Conservation (phyloP, 2,113 vertebrate genomes). For the Excalfactoria chinensis region DNA sequence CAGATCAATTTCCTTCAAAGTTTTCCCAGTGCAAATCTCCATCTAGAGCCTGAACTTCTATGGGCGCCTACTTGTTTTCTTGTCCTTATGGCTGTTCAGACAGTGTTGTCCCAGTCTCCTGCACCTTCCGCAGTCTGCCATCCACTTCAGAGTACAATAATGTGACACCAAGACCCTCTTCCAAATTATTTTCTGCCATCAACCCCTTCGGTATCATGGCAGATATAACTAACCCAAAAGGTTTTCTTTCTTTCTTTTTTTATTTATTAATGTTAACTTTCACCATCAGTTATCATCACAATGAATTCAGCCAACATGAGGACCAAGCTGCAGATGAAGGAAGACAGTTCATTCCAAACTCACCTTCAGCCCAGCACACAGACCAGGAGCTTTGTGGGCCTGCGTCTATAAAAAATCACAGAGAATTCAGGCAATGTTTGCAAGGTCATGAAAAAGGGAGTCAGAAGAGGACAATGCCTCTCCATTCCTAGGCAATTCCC, state of each 20-base stretch:
- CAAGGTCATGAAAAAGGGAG: background rate
- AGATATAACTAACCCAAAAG: background rate
- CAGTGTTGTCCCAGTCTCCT: background rate
- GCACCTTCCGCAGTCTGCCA: slow-evolving; percentile 3
- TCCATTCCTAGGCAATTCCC: background rate
- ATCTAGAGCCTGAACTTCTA: background rate
- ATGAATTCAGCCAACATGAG: background rate
- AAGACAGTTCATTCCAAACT: background rate
- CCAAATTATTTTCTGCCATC: slow-evolving; percentile 20
- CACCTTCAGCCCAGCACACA: background rate
- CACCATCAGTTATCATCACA: background rate
- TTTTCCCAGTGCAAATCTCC: slow-evolving; percentile 2
- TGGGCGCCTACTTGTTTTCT: slow-evolving; percentile 6
- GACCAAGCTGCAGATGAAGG: background rate
- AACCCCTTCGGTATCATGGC: background rate
- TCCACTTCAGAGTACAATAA: background rate
- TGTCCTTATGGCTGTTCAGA: slow-evolving; percentile 15
- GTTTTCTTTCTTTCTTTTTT: background rate
- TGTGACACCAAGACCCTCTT: background rate
- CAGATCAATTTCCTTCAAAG: background rate
- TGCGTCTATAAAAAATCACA: background rate
- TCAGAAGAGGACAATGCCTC: background rate
- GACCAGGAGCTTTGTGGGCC: background rate
- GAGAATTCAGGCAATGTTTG: background rate
- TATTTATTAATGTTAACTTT: background rate